Conservation (phyloP, 2,113 vertebrate genomes). For the Nyctereutes procyonoides region DNA sequence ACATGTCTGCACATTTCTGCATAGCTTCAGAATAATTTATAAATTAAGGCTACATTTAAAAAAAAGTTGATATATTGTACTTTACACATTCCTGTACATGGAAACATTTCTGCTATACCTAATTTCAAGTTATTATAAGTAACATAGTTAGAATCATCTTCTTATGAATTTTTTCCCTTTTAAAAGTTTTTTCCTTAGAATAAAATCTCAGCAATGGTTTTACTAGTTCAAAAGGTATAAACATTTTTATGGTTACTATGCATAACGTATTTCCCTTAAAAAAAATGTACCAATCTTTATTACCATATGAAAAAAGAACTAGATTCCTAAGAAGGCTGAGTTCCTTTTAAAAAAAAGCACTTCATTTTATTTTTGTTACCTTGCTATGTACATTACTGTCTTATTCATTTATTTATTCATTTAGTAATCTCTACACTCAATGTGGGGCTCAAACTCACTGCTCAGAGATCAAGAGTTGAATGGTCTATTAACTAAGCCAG, state of each 20-base stretch:
- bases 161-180: neutral
- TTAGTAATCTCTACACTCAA: conserved; percentile 13
- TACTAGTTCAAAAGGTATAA: conserved; percentile 19
- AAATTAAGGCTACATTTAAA: neutral
- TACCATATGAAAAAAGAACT: conserved; percentile 24
- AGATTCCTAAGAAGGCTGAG: neutral
- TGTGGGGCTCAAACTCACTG: neutral
- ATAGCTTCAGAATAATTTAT: conserved; percentile 14
- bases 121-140: conserved; percentile 3
- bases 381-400: neutral
- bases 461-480: neutral
- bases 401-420: conserved; percentile 33
- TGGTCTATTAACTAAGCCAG: neutral
- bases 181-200: conserved; percentile 36
- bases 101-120: neutral
- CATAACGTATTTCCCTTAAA: neutral
- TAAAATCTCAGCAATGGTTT: conserved; percentile 28
- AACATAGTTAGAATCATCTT: conserved; percentile 14
- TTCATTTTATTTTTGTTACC: conserved; percentile 32
- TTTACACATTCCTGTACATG: neutral
- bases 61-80: neutral
- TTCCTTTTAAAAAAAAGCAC: neutral
- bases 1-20: neutral
- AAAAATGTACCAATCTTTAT: neutral
- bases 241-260: conserved; percentile 31